These are phyloP conservation scores for Tetramorium alpestre DNA, from an alignment of 1,140 invertebrate genomes.

Conservation along the genomic window DNA sequence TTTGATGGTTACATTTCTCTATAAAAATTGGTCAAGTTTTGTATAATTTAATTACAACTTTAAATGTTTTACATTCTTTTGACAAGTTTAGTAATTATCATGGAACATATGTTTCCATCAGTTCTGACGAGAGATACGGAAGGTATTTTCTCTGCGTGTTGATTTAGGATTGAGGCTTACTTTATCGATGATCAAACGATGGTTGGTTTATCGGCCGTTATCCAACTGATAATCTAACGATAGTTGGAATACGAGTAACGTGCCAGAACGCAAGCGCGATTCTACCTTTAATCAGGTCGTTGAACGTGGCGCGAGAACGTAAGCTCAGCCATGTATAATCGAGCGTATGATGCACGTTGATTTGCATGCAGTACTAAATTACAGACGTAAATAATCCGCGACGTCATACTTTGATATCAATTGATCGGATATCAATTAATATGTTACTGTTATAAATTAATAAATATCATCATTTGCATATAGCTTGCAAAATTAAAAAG, in stretches of 20 bases:
- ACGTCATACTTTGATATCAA: constrained; percentile 2
- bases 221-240: constrained; percentile 31
- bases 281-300: constrained; percentile 48
- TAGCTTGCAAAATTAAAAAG: neutral
- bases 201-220: constrained; percentile 28
- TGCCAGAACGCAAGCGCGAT: neutral
- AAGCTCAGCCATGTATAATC: constrained; percentile 12
- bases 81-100: neutral
- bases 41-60: neutral
- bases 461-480: neutral
- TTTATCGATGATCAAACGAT: constrained; percentile 42
- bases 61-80: neutral
- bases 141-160: neutral
- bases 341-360: constrained; percentile 15
- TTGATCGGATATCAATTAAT: neutral
- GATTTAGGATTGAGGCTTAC: neutral
- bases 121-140: neutral
- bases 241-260: constrained; percentile 37
- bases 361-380: constrained; percentile 25
- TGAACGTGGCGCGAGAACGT: constrained; percentile 10
- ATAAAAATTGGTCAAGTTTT: neutral
- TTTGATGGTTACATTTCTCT: neutral
- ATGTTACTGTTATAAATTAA: neutral
- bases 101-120: neutral
- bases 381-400: constrained; percentile 32